phyloP scores from a whole-genome alignment of 2,797 vertebrate species.

The Chrosomus eos region DNA sequence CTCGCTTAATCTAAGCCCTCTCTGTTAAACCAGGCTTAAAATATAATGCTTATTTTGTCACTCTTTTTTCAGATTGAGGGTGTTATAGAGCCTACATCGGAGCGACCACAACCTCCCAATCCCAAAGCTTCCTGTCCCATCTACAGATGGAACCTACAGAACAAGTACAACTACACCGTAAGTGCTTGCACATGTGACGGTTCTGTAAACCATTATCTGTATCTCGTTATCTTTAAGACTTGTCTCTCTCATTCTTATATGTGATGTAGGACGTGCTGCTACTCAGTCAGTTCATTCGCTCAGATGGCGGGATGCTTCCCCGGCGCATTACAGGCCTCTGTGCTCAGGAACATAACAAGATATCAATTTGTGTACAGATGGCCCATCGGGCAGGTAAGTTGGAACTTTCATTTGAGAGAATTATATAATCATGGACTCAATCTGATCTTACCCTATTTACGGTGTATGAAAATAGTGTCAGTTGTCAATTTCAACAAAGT shows the following conservation, averaged over 20 bases:
- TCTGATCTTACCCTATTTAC: neutral
- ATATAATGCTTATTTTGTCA: neutral
- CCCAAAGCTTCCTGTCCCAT: conserved; percentile 92
- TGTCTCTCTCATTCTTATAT: neutral
- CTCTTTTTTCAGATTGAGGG: conserved; percentile 85
- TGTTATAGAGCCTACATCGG: conserved; percentile 67
- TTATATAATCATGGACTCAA: neutral
- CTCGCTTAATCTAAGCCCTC: no score
- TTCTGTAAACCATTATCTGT: neutral
- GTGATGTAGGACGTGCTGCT: conserved; percentile 88
- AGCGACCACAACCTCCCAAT: conserved; percentile 84
- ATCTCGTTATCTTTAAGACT: neutral
- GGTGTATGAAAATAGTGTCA: neutral
- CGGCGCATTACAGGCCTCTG: conserved; percentile 91
- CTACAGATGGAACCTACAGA: conserved; percentile 95
- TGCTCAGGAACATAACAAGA: conserved; percentile 87
- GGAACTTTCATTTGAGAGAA: neutral
- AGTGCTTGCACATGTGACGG: conserved; percentile 60
- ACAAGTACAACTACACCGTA: conserved; percentile 92
- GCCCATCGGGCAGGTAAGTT: conserved; percentile 91
- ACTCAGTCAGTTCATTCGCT: conserved; percentile 94
- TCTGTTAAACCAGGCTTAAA: no score
- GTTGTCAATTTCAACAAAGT: neutral
- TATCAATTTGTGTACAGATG: conserved; percentile 92
- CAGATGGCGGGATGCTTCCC: conserved; percentile 91